Conservation (phyloP, 2,888 invertebrate genomes). For the Drosophila gaucha region DNA sequence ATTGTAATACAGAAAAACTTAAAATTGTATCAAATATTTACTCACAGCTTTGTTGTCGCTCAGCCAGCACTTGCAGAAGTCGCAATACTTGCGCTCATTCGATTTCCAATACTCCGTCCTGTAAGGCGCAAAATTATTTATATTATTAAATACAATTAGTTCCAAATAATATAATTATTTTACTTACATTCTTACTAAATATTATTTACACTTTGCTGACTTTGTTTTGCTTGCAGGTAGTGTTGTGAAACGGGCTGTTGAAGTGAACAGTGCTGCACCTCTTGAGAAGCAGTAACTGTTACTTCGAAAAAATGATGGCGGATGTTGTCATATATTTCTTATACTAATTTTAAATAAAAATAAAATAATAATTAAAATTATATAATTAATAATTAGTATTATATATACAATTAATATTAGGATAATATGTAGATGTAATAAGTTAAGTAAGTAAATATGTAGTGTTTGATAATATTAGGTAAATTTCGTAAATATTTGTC, state of each 20-base stretch:
- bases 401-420: neutral
- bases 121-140: conserved; percentile 53
- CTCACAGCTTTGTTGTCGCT: conserved; percentile 97
- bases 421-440: neutral
- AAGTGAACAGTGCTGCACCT: neutral
- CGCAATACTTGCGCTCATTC: conserved; percentile 96
- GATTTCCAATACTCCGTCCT: conserved; percentile 99
- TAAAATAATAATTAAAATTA: too few species aligned
- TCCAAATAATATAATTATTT: neutral
- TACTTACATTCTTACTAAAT: conserved; percentile 51
- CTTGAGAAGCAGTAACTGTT: neutral
- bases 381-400: too few species aligned
- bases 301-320: neutral
- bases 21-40: neutral
- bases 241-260: conserved; percentile 8
- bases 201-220: conserved; percentile 10
- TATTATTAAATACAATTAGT: neutral
- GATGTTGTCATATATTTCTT: too few species aligned
- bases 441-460: neutral
- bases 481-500: neutral
- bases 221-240: conserved; percentile 9
- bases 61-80: conserved; percentile 99
- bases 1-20: neutral
- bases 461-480: too few species aligned
- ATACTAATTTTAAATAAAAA: too few species aligned